A percentile compares a stretch with the other conserved stretches of the same genome.
These are phyloP conservation scores for Acleris emargana DNA, from an alignment of 2,888 invertebrate species.

Conservation along the genomic window DNA sequence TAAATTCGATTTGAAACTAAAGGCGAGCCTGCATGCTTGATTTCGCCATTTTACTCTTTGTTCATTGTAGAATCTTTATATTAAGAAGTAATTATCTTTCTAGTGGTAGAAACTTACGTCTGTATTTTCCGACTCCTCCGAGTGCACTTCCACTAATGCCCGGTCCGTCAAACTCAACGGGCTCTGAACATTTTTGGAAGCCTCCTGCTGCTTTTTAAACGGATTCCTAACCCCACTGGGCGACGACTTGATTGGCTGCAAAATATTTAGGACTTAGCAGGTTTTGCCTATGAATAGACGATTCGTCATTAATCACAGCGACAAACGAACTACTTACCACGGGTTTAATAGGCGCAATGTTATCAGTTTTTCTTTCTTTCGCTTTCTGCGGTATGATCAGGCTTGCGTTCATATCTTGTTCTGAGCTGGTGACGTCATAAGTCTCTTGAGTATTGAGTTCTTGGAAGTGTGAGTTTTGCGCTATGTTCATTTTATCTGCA, in stretches of 20 bases:
- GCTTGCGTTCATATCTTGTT: constrained; percentile 68
- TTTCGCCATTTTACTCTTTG: too few relatives aligned
- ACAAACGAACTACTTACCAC: constrained; percentile 57
- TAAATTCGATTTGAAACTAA: too few relatives aligned
- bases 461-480: constrained; percentile 65
- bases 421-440: constrained; percentile 66
- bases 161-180: constrained; percentile 73
- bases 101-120: constrained; percentile 59
- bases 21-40: too few relatives aligned
- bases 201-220: constrained; percentile 76
- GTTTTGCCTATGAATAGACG: too few relatives aligned
- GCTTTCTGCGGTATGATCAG: constrained; percentile 72
- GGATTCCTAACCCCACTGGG: constrained; percentile 74
- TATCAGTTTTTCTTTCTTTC: constrained; percentile 63
- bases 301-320: too few relatives aligned
- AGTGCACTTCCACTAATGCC: constrained; percentile 65
- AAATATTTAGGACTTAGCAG: not conserved
- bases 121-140: constrained; percentile 57
- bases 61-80: too few relatives aligned
- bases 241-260: constrained; percentile 72
- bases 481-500: constrained; percentile 57
- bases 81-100: too few relatives aligned
- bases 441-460: constrained; percentile 70
- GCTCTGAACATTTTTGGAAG: constrained; percentile 57
- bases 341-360: constrained; percentile 67